Base-by-base conservation (phyloP, 1,140 invertebrate species). In the Drosophila asahinai region DNA sequence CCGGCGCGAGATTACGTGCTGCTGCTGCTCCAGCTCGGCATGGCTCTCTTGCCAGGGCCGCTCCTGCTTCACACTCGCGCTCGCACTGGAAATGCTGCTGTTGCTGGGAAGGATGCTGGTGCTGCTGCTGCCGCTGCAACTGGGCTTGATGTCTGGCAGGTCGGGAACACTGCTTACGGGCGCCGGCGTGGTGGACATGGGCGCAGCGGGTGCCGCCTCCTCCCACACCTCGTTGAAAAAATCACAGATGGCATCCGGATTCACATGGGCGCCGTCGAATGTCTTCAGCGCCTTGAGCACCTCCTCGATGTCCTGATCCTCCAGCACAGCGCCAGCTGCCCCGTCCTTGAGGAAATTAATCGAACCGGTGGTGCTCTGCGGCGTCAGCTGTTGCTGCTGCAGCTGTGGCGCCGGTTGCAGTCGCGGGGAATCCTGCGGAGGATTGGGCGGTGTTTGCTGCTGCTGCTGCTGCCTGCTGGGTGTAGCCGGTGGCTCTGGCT, bases 1-100 rank as follows among this genome's bases (percentile, higher is more conserved):
- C 76, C 95, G 94, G 22, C 96, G 94, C 78, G 96, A 95, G 30
- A 96, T 93, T 47, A 95, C 93, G 63, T 94, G 94, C 80, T 97
- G 96, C 57, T 95, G 91, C n/a, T 89, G 42, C 38, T 86, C 80
- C 48, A 93, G 52, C 19, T 93, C 89, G 27, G 83, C 70, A 27
- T 51, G 81, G 59, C 19, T 52, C 60, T 36, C 54, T 25, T 48
- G 52, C 68, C 33, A 60, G 3, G 36, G 63, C 11, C 64, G 38
- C 40, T 68, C 67, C 14, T 43, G 64, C 22, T 71, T 71, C 8
- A 47, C 22, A 7, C 7, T 17, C 15, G 47, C 57, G 30, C 30
- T 68, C 6, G 36, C 25, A 25, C 22, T 70, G 25, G 74, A 55
- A 15, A 67, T 17, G 42, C 42, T 58, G 57, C 36, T 72, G 25